A percentile compares a stretch with the other conserved stretches of the same genome.
Evolutionary conservation across 2,797 vertebrate species (phyloP).

Genomic region (Chaenodraco wilsoni): DNA sequence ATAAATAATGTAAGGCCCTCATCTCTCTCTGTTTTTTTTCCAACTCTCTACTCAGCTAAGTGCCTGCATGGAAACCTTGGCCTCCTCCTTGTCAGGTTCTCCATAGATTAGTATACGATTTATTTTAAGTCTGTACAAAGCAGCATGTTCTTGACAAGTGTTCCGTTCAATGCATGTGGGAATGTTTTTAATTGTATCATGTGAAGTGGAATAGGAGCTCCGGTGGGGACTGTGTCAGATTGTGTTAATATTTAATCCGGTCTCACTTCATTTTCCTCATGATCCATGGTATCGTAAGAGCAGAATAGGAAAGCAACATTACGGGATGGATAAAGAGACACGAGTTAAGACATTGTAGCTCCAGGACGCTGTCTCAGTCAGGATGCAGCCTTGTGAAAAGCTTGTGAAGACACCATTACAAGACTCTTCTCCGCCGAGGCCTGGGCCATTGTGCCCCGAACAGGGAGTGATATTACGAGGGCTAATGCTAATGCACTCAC

Average conservation of each 20-base stretch:
- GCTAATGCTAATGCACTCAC: constrained; percentile 66
- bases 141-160: constrained; percentile 92
- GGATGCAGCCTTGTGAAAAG: constrained; percentile 36
- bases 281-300: constrained; percentile 67
- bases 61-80: constrained; percentile 97
- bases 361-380: constrained; percentile 38
- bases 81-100: constrained; percentile 96
- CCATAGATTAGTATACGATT: constrained; percentile 98
- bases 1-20: constrained; percentile 98
- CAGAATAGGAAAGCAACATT: constrained; percentile 53
- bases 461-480: constrained; percentile 48
- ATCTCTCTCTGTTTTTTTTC: constrained; percentile 67
- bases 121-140: constrained; percentile 95
- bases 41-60: constrained; percentile 94
- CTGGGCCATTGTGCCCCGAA: constrained; percentile 30
- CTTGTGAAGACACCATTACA: constrained; percentile 45
- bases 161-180: constrained; percentile 89
- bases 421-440: constrained; percentile 24
- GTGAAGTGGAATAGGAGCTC: constrained; percentile 80
- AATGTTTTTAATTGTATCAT: constrained; percentile 95
- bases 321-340: constrained; percentile 57
- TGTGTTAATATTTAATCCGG: constrained; percentile 91
- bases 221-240: constrained; percentile 84
- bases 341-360: constrained; percentile 46
- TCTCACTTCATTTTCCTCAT: constrained; percentile 77